Base-by-base conservation (phyloP, 1,140 invertebrate genomes). In the Homalodisca vitripennis region DNA sequence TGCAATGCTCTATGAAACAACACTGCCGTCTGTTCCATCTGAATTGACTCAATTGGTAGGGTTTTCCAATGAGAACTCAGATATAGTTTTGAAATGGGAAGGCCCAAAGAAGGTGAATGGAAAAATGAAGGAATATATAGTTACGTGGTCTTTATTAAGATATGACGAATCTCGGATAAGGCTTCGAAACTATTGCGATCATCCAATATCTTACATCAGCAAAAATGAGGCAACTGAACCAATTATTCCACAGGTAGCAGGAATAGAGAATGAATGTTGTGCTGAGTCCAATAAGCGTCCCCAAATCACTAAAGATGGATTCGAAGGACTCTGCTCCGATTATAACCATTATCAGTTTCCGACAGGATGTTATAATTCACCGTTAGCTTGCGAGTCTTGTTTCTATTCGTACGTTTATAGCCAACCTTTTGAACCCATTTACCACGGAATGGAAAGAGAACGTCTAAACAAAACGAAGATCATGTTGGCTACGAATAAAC, bases 91-190 rank as follows among this genome's bases (percentile, higher is more conserved):
- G 2, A 81, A 79, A 2, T 98, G 95, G 96, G 75, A 82, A 60
- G 86, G 89, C 17, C 94, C 94, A 0, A 70, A 77, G 0, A 76
- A 85, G 31, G 87, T 90, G 0, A 93, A 97, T 79, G 95, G 96
- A 3, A 88, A 89, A 71, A 83, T 98, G 3, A 89, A 87, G 0
- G 81, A 89, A 73, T 98, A 97, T 80, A 82, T 85, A n/a, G 84
- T 98, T 1, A 83, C 83, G 60, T 87, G 87, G 10, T 80, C 82
- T 20, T 79, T 78, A 69, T 80, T 82, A 27, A 67, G 68, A 12
- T 57, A 74, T 2, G 70, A 75, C 32, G 27, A 64, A 22, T 13
- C 48, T 0, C 48, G 73, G 53, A 60, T 73, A 1, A 13, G 62
- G 13, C 22, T 70, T 24, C 60, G 74, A 12, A 72, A 75, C 47